Percentiles rank a stretch among this genome's conserved stretches.
Conservation (phyloP, 2,797 vertebrate genomes). For the Tiaroga cobitis region DNA sequence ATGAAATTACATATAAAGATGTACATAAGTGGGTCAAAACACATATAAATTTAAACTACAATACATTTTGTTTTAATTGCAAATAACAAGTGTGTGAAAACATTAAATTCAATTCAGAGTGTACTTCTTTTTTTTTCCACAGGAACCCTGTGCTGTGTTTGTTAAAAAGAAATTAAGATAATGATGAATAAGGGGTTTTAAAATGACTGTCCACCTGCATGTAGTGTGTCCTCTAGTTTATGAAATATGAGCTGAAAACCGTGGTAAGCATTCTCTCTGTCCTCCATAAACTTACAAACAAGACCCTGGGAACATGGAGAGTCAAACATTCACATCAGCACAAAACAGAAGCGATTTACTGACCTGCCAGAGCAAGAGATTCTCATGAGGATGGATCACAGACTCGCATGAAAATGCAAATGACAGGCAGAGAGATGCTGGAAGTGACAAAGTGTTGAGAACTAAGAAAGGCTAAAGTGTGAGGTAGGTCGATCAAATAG, state of each 20-base stretch:
- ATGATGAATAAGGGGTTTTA: slow-evolving; percentile 2
- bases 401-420: neutral
- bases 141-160: neutral
- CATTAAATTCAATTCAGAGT: neutral
- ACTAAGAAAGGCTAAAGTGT: neutral
- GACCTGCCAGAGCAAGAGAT: neutral
- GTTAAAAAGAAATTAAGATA: neutral
- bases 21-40: neutral
- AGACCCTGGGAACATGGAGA: slow-evolving; percentile 66
- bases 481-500: neutral
- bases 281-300: slow-evolving; percentile 26
- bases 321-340: slow-evolving; percentile 66
- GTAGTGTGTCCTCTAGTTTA: neutral
- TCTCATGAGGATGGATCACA: neutral
- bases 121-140: too few species aligned
- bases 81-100: neutral
- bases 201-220: neutral
- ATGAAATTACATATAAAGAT: neutral
- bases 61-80: neutral
- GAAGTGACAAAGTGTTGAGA: neutral
- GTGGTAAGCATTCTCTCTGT: slow-evolving; percentile 61
- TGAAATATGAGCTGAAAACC: slow-evolving; percentile 70
- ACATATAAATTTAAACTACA: neutral
- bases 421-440: neutral
- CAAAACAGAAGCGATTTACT: neutral